Evolutionary conservation across 1,140 invertebrate genomes (phyloP), one percentile per base, ranked within the genome.

Genomic region (Scaptomyza pallida): DNA sequence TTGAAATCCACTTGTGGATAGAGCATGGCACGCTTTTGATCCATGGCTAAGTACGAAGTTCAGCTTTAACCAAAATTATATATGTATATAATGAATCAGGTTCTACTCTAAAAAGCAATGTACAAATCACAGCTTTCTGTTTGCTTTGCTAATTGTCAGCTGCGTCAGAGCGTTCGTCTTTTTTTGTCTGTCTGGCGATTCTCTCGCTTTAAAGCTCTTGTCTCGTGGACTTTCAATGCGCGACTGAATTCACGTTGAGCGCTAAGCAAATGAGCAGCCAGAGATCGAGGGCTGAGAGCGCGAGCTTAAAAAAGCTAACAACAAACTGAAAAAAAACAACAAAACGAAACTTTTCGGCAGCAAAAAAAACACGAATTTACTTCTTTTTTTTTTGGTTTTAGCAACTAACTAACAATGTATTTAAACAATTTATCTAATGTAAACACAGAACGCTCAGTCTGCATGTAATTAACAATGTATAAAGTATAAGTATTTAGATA

Each of bases 21-120:
- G 4, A 90, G 72, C 89, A 90, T 90, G 35, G 89, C 89, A 26
- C 79, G 79, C 71, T 90, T 90, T 55, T 89, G 89, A 56, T 90
- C 89, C 89, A 90, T 90, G 16, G 45, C 56, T 17, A 17, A 72
- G 81, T 81, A 43, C 82, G 65, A 78, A 78, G 80, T 79, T 85
- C 80, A 72, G 19, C 13, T 45, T 35, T 19, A 13, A 15, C 23
- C 72, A 26, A 48, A 30, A 9, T n/a, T n/a, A n/a, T n/a, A n/a
- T n/a, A n/a, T n/a, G n/a, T n/a, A 30, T 30, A 9, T 30, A 8
- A 23, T 73, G 72, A 78, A 48, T 75, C 77, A 78, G 57, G 13
- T 35, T 15, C 54, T 43, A 23, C 21, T 30, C 26, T 30, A 63
- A 13, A 41, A 26, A 9, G 19, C 5, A n/a, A n/a, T n/a, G n/a